Evolutionary conservation across 2,888 invertebrate genomes (phyloP), one percentile per base, ranked within the genome.

Genomic region (Philereme vetulata): DNA sequence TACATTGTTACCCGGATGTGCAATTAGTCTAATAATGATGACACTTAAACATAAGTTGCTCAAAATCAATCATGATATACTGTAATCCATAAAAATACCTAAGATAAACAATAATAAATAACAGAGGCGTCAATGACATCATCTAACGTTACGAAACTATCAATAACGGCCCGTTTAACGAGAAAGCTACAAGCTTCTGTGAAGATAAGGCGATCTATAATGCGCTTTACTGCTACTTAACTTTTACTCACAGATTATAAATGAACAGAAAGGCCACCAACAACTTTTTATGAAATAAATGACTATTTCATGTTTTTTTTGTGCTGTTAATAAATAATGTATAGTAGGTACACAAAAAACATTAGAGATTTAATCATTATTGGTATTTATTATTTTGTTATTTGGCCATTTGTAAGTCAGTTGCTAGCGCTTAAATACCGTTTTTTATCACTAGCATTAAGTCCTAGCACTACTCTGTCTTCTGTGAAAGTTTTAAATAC

Each of bases 121-220:
- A 60, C 55, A 63, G 52, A 56, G 38, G 59, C 60, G 46, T 62
- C 58, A 58, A 55, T 64, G 64, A 64, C 66, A 50, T 61, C 66
- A 61, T 61, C 51, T 49, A 55, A 45, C 51, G 40, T 56, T 56
- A 63, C 56, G 38, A 47, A 59, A 56, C 51, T 56, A 60, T 60
- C 63, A 63, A 60, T 60, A 62, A 62, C 61, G 40, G 51, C 35
- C 47, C 65, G 62, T 61, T 62, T 61, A 64, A 64, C 64, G 64
- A 56, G 65, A 67, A 71, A 67, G 66, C 58, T 61, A 67, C 63
- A 60, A 64, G 87, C 88, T 88, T 79, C 88, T 76, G 88, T 83
- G 59, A 66, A 77, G 88, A 87, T 87, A 86, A 85, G 75, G 65
- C 72, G 72, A 75, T 72, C 72, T 71, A 76, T 75, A 74, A 72